These are phyloP conservation scores for Ceuthmochares aereus DNA, from an alignment of 2,113 vertebrate species.

Conservation along the genomic window DNA sequence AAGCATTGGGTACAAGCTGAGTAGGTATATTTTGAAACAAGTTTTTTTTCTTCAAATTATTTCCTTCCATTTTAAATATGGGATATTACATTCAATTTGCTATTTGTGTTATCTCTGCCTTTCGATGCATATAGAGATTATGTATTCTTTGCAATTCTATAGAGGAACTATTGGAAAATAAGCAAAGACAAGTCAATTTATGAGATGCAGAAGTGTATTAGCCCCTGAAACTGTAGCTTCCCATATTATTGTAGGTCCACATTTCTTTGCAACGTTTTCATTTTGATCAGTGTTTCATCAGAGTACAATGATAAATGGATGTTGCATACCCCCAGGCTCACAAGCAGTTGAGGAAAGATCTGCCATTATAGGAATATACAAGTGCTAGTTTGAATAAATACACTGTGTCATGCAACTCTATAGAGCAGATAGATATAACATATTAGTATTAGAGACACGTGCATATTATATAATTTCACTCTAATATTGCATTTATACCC, in stretches of 20 bases:
- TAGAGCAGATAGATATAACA: background rate
- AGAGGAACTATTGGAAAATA: conserved; percentile 16
- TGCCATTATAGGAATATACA: background rate
- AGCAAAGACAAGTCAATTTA: conserved; percentile 49
- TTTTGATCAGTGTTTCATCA: conserved; percentile 61
- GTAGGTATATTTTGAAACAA: background rate
- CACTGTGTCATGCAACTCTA: background rate
- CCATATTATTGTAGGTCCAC: background rate
- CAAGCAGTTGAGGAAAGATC: conserved; percentile 23
- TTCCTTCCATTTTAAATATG: background rate
- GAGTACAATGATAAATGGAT: conserved; percentile 28
- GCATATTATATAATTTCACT: background rate
- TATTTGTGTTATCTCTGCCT: background rate
- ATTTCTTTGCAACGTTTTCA: conserved; percentile 39
- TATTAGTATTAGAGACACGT: background rate
- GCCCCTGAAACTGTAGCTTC: conserved; percentile 37
- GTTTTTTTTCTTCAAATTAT: background rate
- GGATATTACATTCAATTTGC: background rate
- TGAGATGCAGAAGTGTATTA: conserved; percentile 34
- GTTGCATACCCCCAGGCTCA: conserved; percentile 3
- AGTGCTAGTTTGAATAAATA: conserved; percentile 37
- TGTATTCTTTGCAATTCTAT: background rate
- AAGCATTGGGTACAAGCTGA: background rate
- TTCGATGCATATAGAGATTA: background rate
- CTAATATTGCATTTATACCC: conserved; percentile 3